Evolutionary conservation across 1,140 invertebrate genomes (phyloP).

Genomic region (Trichonephila clavipes): DNA sequence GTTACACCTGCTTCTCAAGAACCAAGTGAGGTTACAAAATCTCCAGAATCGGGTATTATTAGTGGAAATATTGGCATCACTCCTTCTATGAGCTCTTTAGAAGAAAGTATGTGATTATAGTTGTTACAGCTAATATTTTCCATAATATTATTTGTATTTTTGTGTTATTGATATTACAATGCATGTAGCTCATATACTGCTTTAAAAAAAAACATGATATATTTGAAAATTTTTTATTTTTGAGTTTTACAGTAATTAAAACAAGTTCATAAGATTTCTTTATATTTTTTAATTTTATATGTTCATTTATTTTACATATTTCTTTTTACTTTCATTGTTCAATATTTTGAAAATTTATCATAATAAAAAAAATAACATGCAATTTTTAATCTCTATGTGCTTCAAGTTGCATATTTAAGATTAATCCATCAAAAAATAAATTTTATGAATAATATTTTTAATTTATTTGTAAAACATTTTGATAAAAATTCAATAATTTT

Average conservation of each 20-base stretch:
- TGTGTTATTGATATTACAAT: too few relatives aligned
- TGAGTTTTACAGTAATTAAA: not conserved
- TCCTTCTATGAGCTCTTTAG: conserved; percentile 68
- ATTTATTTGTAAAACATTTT: too few relatives aligned
- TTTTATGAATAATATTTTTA: too few relatives aligned
- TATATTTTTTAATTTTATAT: too few relatives aligned
- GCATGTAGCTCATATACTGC: too few relatives aligned
- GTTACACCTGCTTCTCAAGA: not conserved
- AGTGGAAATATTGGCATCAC: conserved; percentile 63
- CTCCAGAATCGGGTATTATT: conserved; percentile 54
- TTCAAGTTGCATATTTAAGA: too few relatives aligned
- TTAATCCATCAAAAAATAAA: too few relatives aligned
- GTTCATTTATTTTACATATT: not conserved
- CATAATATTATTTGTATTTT: not conserved
- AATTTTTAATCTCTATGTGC: too few relatives aligned
- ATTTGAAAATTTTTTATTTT: not conserved
- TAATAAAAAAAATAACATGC: too few relatives aligned
- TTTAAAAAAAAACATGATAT: too few relatives aligned
- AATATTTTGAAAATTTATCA: not conserved
- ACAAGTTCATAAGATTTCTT: not conserved
- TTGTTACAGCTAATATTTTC: not conserved
- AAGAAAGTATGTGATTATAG: conserved; percentile 64
- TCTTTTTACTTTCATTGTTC: not conserved
- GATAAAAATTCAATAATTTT: too few relatives aligned
- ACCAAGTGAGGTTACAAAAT: conserved; percentile 27